phyloP scores from a whole-genome alignment of 2,113 vertebrate genomes.

The Mungos mungo region DNA sequence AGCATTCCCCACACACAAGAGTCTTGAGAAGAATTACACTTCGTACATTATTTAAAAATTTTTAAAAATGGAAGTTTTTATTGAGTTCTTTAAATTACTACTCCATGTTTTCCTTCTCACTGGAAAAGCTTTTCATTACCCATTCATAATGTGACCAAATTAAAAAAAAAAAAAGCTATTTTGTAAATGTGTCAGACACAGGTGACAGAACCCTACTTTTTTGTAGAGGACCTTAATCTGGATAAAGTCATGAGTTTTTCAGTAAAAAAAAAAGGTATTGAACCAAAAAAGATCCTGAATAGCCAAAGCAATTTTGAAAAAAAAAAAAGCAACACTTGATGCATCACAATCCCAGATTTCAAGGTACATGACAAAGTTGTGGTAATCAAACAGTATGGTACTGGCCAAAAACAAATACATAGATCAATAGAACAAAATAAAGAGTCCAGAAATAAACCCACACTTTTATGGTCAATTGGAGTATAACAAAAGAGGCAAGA shows the following conservation, averaged over 20 bases:
- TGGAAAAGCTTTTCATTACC: conserved; percentile 64
- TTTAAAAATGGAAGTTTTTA: background rate
- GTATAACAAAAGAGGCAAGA: background rate
- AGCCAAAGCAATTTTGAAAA: background rate
- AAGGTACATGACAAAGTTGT: background rate
- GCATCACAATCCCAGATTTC: background rate
- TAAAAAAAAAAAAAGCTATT: background rate
- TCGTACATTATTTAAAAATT: conserved; percentile 24
- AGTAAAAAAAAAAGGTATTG: background rate
- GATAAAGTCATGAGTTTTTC: conserved; percentile 63
- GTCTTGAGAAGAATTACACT: background rate
- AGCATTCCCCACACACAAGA: rapidly evolving
- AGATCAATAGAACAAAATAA: background rate
- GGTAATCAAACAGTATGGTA: background rate
- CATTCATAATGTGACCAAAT: conserved; percentile 42
- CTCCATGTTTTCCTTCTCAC: conserved; percentile 53
- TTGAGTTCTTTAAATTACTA: conserved; percentile 54
- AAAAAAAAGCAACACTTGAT: background rate
- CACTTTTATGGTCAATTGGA: background rate
- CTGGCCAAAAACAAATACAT: background rate
- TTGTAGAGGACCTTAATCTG: conserved; percentile 48
- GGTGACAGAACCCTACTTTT: conserved; percentile 38
- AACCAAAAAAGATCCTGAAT: background rate
- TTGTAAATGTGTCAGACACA: conserved; percentile 61
- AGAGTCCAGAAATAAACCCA: background rate